A percentile compares a stretch with the other conserved stretches of the same genome.
Conservation (phyloP, 2,888 invertebrate species). For the Yponomeuta malinellus region DNA sequence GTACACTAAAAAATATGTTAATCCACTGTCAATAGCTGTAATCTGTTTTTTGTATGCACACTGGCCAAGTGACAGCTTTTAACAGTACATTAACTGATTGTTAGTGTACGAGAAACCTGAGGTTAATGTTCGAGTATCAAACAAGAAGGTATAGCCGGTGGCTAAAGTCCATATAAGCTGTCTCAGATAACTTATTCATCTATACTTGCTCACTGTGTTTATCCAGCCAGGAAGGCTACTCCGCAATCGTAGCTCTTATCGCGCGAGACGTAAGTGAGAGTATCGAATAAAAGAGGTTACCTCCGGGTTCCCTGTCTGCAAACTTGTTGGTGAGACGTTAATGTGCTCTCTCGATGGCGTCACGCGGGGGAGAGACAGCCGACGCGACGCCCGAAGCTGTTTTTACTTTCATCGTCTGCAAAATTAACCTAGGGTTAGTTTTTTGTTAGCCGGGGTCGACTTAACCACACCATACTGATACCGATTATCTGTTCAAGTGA, state of each 20-base stretch:
- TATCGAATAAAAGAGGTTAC: background rate
- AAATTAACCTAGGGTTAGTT: slow-evolving; percentile 17
- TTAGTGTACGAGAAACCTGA: too few relatives aligned
- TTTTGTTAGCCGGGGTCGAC: background rate
- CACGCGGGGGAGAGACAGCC: slow-evolving; percentile 80
- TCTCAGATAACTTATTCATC: background rate
- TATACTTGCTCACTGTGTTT: background rate
- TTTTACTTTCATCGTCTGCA: slow-evolving; percentile 77
- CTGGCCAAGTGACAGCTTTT: too few relatives aligned
- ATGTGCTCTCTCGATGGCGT: slow-evolving; percentile 56
- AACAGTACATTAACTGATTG: too few relatives aligned
- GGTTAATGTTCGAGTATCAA: too few relatives aligned
- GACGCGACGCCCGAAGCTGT: slow-evolving; percentile 77
- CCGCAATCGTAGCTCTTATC: background rate
- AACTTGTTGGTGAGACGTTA: slow-evolving; percentile 29
- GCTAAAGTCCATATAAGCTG: too few relatives aligned
- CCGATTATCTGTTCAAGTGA: background rate
- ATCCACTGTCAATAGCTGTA: too few relatives aligned
- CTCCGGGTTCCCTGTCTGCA: background rate
- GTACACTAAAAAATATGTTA: too few relatives aligned
- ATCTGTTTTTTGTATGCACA: too few relatives aligned
- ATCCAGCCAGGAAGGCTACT: background rate
- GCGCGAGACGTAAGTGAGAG: background rate
- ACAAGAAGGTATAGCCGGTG: too few relatives aligned
- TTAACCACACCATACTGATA: background rate